These are phyloP conservation scores for Onychostoma macrolepis DNA, from an alignment of 2,113 vertebrate species.

Conservation along the genomic window DNA sequence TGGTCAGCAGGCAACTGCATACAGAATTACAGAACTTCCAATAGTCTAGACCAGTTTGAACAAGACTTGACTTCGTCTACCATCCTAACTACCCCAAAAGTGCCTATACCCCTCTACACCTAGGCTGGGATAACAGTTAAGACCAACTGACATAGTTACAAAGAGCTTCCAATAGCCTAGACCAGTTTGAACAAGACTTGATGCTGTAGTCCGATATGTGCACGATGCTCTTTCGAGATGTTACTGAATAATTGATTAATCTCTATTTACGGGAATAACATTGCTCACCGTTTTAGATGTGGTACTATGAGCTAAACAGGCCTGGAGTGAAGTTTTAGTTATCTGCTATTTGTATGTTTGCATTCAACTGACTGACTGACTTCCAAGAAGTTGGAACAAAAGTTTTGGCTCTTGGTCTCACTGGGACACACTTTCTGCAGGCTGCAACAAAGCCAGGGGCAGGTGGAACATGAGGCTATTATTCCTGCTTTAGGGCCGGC, in stretches of 20 bases:
- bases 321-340: not conserved
- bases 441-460: conserved; percentile 53
- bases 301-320: not conserved
- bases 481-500: conserved; percentile 48
- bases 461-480: conserved; percentile 67
- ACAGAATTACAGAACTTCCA: not conserved
- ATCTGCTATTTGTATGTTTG: not conserved
- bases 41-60: not conserved
- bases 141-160: no score
- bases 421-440: not conserved
- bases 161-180: not conserved
- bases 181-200: not conserved
- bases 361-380: not conserved
- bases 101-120: not conserved
- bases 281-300: not conserved
- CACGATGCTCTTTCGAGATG: not conserved
- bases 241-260: not conserved
- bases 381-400: not conserved
- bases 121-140: not conserved
- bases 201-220: not conserved
- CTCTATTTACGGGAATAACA: conserved; percentile 6
- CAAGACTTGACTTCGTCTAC: not conserved
- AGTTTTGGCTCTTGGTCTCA: conserved; percentile 7
- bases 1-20: not conserved
- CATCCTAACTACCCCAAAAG: not conserved